phyloP scores from a whole-genome alignment of 2,797 vertebrate genomes.

The Acrossocheilus wenchowensis region DNA sequence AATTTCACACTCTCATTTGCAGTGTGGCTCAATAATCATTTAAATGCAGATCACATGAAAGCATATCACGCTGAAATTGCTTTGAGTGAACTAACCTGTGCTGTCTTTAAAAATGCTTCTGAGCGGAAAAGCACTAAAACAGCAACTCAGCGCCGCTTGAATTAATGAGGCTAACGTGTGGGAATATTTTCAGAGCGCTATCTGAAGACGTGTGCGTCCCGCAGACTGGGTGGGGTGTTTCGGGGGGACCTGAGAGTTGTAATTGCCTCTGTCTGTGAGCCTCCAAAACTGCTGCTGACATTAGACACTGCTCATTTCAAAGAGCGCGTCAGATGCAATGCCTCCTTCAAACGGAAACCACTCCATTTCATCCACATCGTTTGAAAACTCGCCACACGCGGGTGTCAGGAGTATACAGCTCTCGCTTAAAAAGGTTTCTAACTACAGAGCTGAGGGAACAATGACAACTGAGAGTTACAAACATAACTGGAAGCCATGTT shows the following conservation, averaged over 20 bases:
- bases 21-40: conserved; percentile 22
- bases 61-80: conserved; percentile 8
- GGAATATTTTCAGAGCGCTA: conserved; percentile 21
- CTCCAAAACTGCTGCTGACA: conserved; percentile 45
- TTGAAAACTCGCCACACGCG: conserved; percentile 36
- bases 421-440: conserved; percentile 3
- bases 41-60: conserved; percentile 27
- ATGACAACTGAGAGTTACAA: background rate
- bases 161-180: conserved; percentile 34
- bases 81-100: conserved; percentile 37
- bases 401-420: background rate
- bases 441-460: background rate
- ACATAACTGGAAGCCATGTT: background rate
- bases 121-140: conserved; percentile 16
- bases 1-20: conserved; percentile 37
- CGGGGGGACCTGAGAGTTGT: conserved; percentile 30
- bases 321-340: conserved; percentile 45
- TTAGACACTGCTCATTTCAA: conserved; percentile 45
- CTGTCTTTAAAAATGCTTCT: conserved; percentile 15
- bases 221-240: conserved; percentile 14
- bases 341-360: conserved; percentile 41
- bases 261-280: conserved; percentile 43
- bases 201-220: background rate
- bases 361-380: conserved; percentile 48
- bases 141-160: conserved; percentile 26